Base-by-base conservation (phyloP, 2,113 vertebrate genomes). In the Corythoichthys haematopterus region DNA sequence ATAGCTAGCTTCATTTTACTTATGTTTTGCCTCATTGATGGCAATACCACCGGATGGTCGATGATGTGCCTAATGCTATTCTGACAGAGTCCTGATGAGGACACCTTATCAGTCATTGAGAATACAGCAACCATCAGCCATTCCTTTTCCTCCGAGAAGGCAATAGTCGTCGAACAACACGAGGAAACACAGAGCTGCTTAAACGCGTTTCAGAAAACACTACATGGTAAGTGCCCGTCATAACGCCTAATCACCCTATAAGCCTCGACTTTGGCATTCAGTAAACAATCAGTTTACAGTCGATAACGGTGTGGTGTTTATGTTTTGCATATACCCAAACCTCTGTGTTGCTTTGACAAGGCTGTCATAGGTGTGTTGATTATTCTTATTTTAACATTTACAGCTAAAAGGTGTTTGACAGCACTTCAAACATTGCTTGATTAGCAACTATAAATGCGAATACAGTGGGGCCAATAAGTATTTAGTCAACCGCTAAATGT, bases 11-110 rank as follows among this genome's bases (percentile, higher is more conserved):
- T 64, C 46, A 70, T 68, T 74, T 52, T 72, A 80, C 40, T 20
- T 11, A 4, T 76, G 72, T 71, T 75, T 51, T 36, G 50, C 61
- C 64, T 67, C 51, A 47, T 33, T 68, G 58, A 28, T 28, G 20
- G 20, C 20, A 28, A 28, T 28, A 28, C 20, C 20, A 28, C 20
- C 20, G 53, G 64, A 59, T 48, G 61, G 53, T 14, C 6, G 59
- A 40, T 74, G 63, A 79, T n/a, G 1, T 47, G 61, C 48, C 45
- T 14, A 56, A 45, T 84, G 66, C 66, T 2, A 46, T 65, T 75
- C 62, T 75, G 69, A 14, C 28, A 92, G 91, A 91, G 81, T 86
- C 73, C 85, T 69, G 83, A 82, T 69, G 60, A 47, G 65, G 75
- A 86, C 1, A 11, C 73, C 63, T 68, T 67, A 69, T 73, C 70